Evolutionary conservation across 2,797 vertebrate species (phyloP).

Genomic region (Coreius guichenoti): DNA sequence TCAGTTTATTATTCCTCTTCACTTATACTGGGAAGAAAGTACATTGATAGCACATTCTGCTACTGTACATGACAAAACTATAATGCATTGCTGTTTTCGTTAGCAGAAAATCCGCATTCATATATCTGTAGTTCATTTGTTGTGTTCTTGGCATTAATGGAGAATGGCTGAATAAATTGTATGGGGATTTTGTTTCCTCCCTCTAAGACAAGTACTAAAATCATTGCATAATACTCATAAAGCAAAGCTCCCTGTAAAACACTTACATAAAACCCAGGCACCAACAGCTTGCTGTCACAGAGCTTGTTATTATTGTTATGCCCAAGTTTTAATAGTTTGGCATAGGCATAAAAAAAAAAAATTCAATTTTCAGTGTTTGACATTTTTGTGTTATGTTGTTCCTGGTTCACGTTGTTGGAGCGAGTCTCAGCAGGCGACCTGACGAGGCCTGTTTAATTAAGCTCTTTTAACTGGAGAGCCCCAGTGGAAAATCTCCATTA

Average conservation of each 20-base stretch:
- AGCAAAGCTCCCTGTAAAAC: constrained; percentile 39
- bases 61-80: neutral
- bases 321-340: constrained; percentile 29
- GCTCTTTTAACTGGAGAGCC: constrained; percentile 60
- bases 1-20: neutral
- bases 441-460: constrained; percentile 70
- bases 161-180: constrained; percentile 22
- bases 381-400: constrained; percentile 43
- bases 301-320: constrained; percentile 41
- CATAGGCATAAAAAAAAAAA: neutral
- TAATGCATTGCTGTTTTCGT: neutral
- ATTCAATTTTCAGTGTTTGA: constrained; percentile 8
- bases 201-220: constrained; percentile 10
- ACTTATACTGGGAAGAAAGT: neutral
- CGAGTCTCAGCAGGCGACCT: constrained; percentile 53
- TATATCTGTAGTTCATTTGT: neutral
- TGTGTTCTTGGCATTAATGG: neutral
- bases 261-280: constrained; percentile 35
- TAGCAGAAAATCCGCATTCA: neutral
- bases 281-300: constrained; percentile 39
- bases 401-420: neutral
- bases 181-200: constrained; percentile 7
- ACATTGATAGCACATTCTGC: neutral
- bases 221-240: constrained; percentile 35
- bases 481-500: constrained; percentile 66